A percentile compares a stretch with the other conserved stretches of the same genome.
Evolutionary conservation across 1,140 invertebrate species (phyloP).

Genomic region (Matsumurasca onukii): DNA sequence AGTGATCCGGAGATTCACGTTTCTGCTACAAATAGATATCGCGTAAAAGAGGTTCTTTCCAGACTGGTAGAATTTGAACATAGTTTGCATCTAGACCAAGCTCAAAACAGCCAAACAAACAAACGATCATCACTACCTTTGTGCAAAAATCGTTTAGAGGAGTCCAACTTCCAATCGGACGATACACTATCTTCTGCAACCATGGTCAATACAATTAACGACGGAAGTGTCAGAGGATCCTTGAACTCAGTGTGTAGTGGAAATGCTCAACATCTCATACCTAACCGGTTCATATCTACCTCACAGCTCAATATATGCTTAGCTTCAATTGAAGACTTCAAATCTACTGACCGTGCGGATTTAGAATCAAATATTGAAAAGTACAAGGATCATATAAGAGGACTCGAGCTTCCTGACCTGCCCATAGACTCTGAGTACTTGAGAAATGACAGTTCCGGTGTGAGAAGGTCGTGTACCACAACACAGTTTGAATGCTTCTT

Average conservation of each 20-base stretch:
- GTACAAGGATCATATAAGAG: slow-evolving; percentile 4
- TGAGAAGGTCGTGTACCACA: neutral
- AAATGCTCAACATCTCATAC: neutral
- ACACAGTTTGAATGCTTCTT: too few relatives aligned
- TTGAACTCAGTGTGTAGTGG: slow-evolving; percentile 9
- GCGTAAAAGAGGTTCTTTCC: neutral
- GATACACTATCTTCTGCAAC: neutral
- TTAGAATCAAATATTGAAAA: neutral
- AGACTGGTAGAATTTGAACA: neutral
- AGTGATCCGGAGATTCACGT: slow-evolving; percentile 11
- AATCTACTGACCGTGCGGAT: neutral
- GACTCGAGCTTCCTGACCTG: neutral
- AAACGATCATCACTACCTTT: neutral
- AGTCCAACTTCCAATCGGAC: neutral
- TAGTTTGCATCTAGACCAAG: neutral
- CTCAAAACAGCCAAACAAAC: neutral
- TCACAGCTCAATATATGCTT: slow-evolving; percentile 4
- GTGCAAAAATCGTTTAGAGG: neutral
- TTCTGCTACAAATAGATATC: neutral
- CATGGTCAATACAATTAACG: neutral
- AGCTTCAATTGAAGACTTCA: neutral
- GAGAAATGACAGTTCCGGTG: neutral
- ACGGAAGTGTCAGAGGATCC: neutral
- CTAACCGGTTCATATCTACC: neutral
- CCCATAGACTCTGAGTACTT: neutral